These are phyloP conservation scores for Oscheius onirici DNA, from an alignment of 2,888 invertebrate genomes.

Conservation along the genomic window DNA sequence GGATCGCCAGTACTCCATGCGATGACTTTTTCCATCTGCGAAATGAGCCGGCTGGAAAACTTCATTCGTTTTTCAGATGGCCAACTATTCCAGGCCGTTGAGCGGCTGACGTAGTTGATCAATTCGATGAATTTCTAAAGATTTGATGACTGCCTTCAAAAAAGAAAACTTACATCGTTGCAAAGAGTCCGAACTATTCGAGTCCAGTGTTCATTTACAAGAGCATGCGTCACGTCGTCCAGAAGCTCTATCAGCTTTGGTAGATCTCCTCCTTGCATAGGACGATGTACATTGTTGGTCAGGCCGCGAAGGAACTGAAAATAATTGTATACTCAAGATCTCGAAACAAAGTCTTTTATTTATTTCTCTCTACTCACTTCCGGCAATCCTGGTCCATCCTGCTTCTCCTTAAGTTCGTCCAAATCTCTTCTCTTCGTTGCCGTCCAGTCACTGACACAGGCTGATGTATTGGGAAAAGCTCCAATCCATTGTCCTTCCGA, in stretches of 20 bases:
- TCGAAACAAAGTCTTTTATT: not conserved
- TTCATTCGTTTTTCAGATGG: slow-evolving; percentile 30
- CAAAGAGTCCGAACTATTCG: slow-evolving; percentile 21
- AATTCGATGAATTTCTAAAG: slow-evolving; percentile 41
- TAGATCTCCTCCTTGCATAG: slow-evolving; percentile 58
- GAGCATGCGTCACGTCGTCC: slow-evolving; percentile 34
- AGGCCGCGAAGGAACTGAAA: slow-evolving; percentile 39
- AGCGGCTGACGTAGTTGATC: slow-evolving; percentile 39
- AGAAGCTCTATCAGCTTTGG: slow-evolving; percentile 46
- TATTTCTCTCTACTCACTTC: slow-evolving; percentile 23
- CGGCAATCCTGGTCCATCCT: slow-evolving; percentile 40
- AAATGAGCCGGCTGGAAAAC: slow-evolving; percentile 19
- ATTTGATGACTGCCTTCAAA: not conserved
- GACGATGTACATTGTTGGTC: slow-evolving; percentile 38
- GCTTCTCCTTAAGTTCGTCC: slow-evolving; percentile 27
- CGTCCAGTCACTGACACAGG: slow-evolving; percentile 45
- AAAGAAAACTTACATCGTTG: slow-evolving; percentile 21
- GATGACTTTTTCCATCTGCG: slow-evolving; percentile 32
- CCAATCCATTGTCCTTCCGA: slow-evolving; percentile 50
- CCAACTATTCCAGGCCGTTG: slow-evolving; percentile 43
- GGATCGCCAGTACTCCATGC: slow-evolving; percentile 30
- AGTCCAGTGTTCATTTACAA: slow-evolving; percentile 41
- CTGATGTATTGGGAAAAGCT: slow-evolving; percentile 40
- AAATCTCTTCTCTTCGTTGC: slow-evolving; percentile 14
- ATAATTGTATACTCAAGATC: not conserved